Evolutionary conservation across 2,888 invertebrate species (phyloP).

Genomic region (Phrixothrix hirtus): DNA sequence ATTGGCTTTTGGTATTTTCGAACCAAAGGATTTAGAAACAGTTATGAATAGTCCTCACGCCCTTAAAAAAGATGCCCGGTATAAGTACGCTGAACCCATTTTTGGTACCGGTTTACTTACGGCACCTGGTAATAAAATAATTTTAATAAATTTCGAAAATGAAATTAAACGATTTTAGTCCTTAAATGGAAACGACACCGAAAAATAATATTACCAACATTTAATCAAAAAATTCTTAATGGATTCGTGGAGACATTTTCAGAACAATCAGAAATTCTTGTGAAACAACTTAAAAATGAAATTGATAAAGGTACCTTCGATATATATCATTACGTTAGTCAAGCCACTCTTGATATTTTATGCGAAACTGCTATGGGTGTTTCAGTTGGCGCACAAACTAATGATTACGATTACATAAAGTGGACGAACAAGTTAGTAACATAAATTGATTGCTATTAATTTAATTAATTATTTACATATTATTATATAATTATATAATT

Average conservation of each 20-base stretch:
- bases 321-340: constrained; percentile 60
- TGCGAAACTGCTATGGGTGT: constrained; percentile 76
- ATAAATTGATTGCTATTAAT: background rate
- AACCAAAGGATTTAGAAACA: constrained; percentile 42
- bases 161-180: constrained; percentile 51
- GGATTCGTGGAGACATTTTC: constrained; percentile 66
- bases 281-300: constrained; percentile 54
- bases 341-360: constrained; percentile 66
- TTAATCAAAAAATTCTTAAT: constrained; percentile 66
- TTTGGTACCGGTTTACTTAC: constrained; percentile 33
- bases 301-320: constrained; percentile 57
- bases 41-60: constrained; percentile 39
- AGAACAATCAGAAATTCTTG: constrained; percentile 61
- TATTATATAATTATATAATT: background rate
- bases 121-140: constrained; percentile 25
- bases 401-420: constrained; percentile 60
- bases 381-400: constrained; percentile 62
- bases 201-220: constrained; percentile 65
- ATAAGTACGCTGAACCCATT: constrained; percentile 18
- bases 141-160: no score
- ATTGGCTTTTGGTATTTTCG: constrained; percentile 39
- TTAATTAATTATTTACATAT: background rate
- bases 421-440: constrained; percentile 39
- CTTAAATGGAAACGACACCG: constrained; percentile 64
- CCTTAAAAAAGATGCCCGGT: constrained; percentile 37